Evolutionary conservation across 23 tunicate species (phyloP).

Genomic region (Diplosoma virens): DNA sequence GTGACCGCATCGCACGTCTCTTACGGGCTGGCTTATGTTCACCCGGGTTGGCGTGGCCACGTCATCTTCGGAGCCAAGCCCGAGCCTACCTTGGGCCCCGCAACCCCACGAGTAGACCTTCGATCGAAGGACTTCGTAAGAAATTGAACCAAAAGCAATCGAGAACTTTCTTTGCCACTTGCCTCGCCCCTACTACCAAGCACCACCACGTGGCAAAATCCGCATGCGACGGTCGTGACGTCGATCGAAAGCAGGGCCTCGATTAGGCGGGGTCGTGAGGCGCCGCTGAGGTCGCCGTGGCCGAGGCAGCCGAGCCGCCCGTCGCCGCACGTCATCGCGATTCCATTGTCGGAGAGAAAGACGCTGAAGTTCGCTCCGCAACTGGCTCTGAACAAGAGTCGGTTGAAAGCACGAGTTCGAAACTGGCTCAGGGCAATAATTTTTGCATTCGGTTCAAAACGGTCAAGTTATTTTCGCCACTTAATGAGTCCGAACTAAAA

Average conservation of each 20-base stretch:
- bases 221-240: conserved; percentile 78
- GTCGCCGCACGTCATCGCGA: conserved; percentile 86
- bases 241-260: conserved; percentile 75
- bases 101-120: conserved; percentile 91
- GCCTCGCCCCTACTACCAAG: conserved; percentile 69
- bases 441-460: too few species aligned
- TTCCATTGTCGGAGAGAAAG: conserved; percentile 90
- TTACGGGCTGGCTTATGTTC: conserved; percentile 49
- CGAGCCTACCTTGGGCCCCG: conserved; percentile 78
- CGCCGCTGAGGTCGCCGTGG: conserved; percentile 49
- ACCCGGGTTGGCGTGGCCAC: conserved; percentile 52
- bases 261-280: conserved; percentile 57
- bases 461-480: too few species aligned
- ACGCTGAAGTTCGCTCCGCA: conserved; percentile 81
- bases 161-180: too few species aligned
- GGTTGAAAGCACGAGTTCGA: too few species aligned
- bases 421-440: too few species aligned
- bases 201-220: conserved; percentile 66
- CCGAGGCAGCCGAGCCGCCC: conserved; percentile 81
- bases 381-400: conserved; percentile 70
- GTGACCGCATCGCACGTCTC: conserved; percentile 64
- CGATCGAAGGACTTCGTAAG: too few species aligned
- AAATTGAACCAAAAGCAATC: too few species aligned
- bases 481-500: too few species aligned
- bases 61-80: conserved; percentile 54